A percentile compares a stretch with the other conserved stretches of the same genome.
Conservation (phyloP, 2,113 vertebrate species). For the Apteryx owenii region DNA sequence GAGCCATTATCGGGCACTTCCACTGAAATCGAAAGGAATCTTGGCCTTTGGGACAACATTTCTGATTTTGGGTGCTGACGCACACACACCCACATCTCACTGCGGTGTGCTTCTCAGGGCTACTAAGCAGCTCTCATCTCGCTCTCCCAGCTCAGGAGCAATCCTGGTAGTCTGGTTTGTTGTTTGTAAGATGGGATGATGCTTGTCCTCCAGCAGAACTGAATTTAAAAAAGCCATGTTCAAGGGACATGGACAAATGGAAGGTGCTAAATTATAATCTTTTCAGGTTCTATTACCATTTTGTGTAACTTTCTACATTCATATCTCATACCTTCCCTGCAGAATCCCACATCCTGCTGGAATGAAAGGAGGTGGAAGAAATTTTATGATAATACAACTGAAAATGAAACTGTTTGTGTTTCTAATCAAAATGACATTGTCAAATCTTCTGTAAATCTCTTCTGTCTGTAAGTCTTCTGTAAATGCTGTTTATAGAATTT, state of each 20-base stretch:
- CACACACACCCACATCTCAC: rapidly evolving
- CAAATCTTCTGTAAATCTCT: background rate
- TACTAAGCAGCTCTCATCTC: background rate
- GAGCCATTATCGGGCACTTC: background rate
- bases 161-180: rapidly evolving
- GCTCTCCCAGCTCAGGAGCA: background rate
- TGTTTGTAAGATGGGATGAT: background rate
- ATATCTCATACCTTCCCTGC: background rate
- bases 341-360: background rate
- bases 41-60: background rate
- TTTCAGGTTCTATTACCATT: background rate
- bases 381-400: background rate
- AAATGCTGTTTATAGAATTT: background rate
- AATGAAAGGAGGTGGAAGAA: background rate
- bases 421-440: background rate
- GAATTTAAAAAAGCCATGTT: background rate
- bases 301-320: background rate
- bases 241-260: background rate
- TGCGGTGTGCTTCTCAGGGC: background rate
- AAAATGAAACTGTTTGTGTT: background rate
- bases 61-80: background rate
- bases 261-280: background rate
- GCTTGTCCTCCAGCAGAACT: background rate
- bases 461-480: background rate
- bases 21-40: background rate